Conservation (phyloP, 2,888 invertebrate species). For the Chironomus riparius region DNA sequence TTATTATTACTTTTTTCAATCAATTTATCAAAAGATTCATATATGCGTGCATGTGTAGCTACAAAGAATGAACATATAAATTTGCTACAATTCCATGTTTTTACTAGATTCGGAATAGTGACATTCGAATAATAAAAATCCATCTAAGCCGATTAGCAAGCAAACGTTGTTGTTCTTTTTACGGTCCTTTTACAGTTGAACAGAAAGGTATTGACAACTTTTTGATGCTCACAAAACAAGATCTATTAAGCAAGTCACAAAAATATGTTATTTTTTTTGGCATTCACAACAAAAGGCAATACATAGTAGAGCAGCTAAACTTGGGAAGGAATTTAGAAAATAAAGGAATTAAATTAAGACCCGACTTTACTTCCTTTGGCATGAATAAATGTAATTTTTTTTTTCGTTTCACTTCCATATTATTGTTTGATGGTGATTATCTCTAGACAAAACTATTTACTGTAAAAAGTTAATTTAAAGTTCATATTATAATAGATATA, state of each 20-base stretch:
- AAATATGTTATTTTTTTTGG: background rate
- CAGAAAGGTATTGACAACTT: conserved; percentile 14
- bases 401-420: background rate
- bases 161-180: conserved; percentile 20
- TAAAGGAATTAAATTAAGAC: conserved; percentile 20
- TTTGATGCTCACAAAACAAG: conserved; percentile 5
- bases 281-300: background rate
- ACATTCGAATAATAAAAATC: conserved; percentile 25
- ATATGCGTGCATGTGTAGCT: background rate
- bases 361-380: background rate
- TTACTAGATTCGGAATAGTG: background rate
- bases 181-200: conserved; percentile 4
- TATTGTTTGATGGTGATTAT: conserved; percentile 15
- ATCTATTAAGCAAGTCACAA: background rate
- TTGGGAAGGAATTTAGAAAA: background rate
- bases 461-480: conserved; percentile 25
- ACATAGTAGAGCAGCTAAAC: background rate
- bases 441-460: conserved; percentile 24
- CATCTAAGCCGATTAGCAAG: conserved; percentile 25
- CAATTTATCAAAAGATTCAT: conserved; percentile 3
- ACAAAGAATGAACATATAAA: background rate
- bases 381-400: conserved; percentile 11
- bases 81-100: conserved; percentile 5
- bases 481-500: background rate
- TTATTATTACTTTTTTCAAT: background rate